A percentile compares a stretch with the other conserved stretches of the same genome.
phyloP scores from a whole-genome alignment of 2,113 vertebrate genomes.

The Sylvilagus bachmani region DNA sequence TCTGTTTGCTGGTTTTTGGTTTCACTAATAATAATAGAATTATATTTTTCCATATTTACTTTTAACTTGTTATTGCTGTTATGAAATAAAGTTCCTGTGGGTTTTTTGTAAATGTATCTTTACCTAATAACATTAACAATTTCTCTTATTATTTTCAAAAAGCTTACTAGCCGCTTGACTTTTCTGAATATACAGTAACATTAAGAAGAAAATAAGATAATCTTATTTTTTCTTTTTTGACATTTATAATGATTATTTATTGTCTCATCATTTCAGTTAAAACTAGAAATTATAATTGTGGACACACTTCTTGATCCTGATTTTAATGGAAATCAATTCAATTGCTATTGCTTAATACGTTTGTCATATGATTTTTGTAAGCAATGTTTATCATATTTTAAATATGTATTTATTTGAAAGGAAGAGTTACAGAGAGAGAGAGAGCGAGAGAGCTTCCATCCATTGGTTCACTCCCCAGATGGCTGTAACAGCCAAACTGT shows the following conservation, averaged over 20 bases:
- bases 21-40: background rate
- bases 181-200: background rate
- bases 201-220: conserved; percentile 2
- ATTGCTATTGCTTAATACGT: background rate
- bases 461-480: no score
- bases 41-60: conserved; percentile 15
- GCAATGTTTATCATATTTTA: no score
- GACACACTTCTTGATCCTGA: background rate
- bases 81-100: conserved; percentile 15
- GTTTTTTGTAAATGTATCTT: background rate
- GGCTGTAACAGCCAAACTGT: no score
- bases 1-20: background rate
- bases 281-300: background rate
- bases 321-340: background rate
- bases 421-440: no score
- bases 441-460: no score
- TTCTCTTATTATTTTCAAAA: conserved; percentile 31
- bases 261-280: background rate
- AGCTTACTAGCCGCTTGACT: background rate
- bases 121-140: background rate
- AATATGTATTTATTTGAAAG: no score
- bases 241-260: background rate
- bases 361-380: background rate
- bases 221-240: background rate
- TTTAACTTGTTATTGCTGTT: background rate